Percentiles rank a stretch among this genome's conserved stretches.
phyloP scores from a whole-genome alignment of 2,888 invertebrate genomes.

The Nomada flava region DNA sequence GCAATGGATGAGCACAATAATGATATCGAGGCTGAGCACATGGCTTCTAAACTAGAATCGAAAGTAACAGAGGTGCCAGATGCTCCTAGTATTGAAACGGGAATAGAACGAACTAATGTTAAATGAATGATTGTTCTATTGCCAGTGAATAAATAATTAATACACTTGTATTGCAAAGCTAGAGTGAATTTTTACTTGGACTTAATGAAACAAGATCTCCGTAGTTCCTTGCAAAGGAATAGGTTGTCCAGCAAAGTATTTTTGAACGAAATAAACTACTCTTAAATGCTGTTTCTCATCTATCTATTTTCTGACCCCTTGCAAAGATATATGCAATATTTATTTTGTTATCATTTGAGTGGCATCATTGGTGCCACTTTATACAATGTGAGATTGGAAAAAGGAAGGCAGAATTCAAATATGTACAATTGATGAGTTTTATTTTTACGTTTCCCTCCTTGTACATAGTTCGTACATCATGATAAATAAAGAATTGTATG shows the following conservation, averaged over 20 bases:
- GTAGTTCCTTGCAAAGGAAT: constrained; percentile 18
- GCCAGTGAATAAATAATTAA: constrained; percentile 21
- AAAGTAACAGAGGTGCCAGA: constrained; percentile 32
- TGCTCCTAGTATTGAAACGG: constrained; percentile 46
- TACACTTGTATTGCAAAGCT: neutral
- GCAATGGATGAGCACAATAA: constrained; percentile 17
- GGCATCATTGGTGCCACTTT: neutral
- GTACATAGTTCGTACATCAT: neutral
- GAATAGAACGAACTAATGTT: constrained; percentile 53
- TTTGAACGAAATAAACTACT: constrained; percentile 52
- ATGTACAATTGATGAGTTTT: neutral
- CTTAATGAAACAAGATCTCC: constrained; percentile 55
- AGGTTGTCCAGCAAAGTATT: constrained; percentile 33
- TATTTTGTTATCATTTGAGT: neutral
- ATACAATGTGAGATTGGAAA: neutral
- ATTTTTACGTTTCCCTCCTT: neutral
- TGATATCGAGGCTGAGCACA: neutral
- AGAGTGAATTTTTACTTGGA: constrained; percentile 51
- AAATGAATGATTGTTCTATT: constrained; percentile 45
- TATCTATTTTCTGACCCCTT: constrained; percentile 15
- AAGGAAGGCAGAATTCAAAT: neutral
- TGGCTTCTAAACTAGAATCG: constrained; percentile 5
- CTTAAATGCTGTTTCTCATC: constrained; percentile 22
- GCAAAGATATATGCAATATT: neutral
- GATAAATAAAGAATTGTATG: constrained; percentile 18